These are phyloP conservation scores for Noctua comes DNA, from an alignment of 2,888 invertebrate species.

Conservation along the genomic window DNA sequence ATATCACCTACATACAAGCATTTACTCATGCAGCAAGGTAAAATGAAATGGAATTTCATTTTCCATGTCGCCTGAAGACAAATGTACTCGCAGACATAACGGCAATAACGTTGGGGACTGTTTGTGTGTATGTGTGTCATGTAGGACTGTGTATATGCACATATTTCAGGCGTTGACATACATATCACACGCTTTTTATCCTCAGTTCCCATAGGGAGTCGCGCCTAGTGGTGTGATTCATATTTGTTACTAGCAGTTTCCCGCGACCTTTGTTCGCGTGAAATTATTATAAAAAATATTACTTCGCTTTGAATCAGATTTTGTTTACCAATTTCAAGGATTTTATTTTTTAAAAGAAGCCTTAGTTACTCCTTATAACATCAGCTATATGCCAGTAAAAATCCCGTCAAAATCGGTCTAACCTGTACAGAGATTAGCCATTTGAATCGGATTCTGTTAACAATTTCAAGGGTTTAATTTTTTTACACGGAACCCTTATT, in stretches of 20 bases:
- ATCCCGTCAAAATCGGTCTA: too few species aligned
- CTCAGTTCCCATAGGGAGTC: background rate
- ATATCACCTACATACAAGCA: slow-evolving; percentile 33
- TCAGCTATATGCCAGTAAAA: too few species aligned
- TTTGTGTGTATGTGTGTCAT: slow-evolving; percentile 9
- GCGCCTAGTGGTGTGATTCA: background rate
- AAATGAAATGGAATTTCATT: slow-evolving; percentile 56
- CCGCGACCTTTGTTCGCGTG: too few species aligned
- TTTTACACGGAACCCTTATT: too few species aligned
- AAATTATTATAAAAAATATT: too few species aligned
- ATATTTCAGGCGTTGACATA: slow-evolving; percentile 24
- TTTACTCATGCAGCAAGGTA: slow-evolving; percentile 40
- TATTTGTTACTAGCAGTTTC: background rate
- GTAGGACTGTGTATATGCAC: slow-evolving; percentile 1
- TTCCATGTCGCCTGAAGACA: slow-evolving; percentile 46
- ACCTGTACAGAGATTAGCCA: too few species aligned
- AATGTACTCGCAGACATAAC: slow-evolving; percentile 38
- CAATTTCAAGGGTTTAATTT: too few species aligned
- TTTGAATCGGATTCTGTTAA: too few species aligned
- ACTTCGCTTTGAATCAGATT: too few species aligned
- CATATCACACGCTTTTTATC: slow-evolving; percentile 25
- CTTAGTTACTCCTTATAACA: too few species aligned
- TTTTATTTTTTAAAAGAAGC: too few species aligned
- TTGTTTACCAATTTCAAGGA: too few species aligned
- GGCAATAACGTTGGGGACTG: slow-evolving; percentile 44